Percentiles rank a stretch among this genome's conserved stretches.
phyloP scores from a whole-genome alignment of 2,113 vertebrate species.

The Paraplagusia blochii region DNA sequence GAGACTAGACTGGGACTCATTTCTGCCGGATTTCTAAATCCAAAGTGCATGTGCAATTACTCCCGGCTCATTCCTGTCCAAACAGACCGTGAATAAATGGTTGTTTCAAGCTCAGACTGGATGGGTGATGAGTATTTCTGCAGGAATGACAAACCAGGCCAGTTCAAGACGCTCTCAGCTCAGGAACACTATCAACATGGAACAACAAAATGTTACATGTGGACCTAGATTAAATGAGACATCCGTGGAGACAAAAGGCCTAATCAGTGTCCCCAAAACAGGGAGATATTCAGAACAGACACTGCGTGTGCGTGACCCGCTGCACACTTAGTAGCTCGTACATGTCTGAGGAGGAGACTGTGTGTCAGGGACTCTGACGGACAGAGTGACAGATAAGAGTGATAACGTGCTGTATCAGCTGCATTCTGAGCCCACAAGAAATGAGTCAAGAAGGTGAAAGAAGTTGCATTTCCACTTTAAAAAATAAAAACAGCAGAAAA shows the following conservation, averaged over 20 bases:
- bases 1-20: slow-evolving; percentile 59
- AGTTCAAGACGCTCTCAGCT: slow-evolving; percentile 19
- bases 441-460: slow-evolving; percentile 2
- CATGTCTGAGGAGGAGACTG: slow-evolving; percentile 19
- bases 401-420: slow-evolving; percentile 39
- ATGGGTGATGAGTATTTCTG: slow-evolving; percentile 26
- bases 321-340: slow-evolving; percentile 32
- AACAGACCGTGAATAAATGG: slow-evolving; percentile 52
- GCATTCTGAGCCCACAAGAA: slow-evolving; percentile 16
- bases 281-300: slow-evolving; percentile 35
- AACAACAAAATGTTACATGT: slow-evolving; percentile 12
- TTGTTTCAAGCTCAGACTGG: slow-evolving; percentile 44
- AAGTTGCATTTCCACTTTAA: not conserved
- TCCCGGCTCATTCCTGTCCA: slow-evolving; percentile 44
- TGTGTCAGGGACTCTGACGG: slow-evolving; percentile 42
- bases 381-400: slow-evolving; percentile 48
- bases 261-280: slow-evolving; percentile 42
- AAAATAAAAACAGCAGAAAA: slow-evolving; percentile 3
- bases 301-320: slow-evolving; percentile 32
- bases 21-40: slow-evolving; percentile 61
- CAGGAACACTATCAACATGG: not conserved
- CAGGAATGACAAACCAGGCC: slow-evolving; percentile 23
- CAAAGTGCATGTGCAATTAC: slow-evolving; percentile 59
- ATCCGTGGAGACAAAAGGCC: slow-evolving; percentile 18
- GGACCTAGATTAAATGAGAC: slow-evolving; percentile 30